Conservation (phyloP, 2,113 vertebrate genomes). For the Miniopterus natalensis region DNA sequence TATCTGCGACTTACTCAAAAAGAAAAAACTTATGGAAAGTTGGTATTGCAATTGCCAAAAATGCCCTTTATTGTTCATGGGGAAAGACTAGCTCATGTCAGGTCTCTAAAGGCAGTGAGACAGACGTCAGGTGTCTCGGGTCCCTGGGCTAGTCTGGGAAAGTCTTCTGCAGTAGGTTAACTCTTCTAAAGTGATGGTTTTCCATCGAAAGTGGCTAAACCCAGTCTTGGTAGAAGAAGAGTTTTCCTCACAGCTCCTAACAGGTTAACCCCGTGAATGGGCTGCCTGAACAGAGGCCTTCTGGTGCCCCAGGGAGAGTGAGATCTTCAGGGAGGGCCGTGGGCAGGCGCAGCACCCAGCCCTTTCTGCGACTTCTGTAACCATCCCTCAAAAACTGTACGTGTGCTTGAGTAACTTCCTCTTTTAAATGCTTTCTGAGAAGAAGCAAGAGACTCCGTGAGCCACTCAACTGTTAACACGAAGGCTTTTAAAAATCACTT, state of each 20-base stretch:
- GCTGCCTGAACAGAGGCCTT: not conserved
- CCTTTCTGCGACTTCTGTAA: not conserved
- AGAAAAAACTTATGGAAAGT: not conserved
- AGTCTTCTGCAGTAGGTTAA: not conserved
- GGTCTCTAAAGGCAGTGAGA: not conserved
- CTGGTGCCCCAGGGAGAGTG: not conserved
- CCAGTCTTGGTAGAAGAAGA: not conserved
- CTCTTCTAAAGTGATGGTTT: not conserved
- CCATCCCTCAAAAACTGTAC: not conserved
- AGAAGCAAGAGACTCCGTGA: slow-evolving; percentile 7
- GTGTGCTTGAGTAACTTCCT: not conserved
- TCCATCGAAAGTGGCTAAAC: not conserved
- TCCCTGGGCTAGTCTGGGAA: not conserved
- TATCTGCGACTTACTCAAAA: slow-evolving; percentile 41
- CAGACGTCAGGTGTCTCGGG: not conserved
- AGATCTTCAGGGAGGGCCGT: not conserved
- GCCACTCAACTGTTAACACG: slow-evolving; percentile 36
- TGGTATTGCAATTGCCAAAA: not conserved
- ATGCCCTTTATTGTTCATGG: not conserved
- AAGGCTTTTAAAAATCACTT: not conserved
- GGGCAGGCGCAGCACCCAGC: not conserved
- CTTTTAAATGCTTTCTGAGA: slow-evolving; percentile 49
- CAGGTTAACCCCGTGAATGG: not conserved
- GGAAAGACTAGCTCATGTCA: not conserved
- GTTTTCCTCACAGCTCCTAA: not conserved